Evolutionary conservation across 2,888 invertebrate genomes (phyloP).

Genomic region (Artemia sinica): DNA sequence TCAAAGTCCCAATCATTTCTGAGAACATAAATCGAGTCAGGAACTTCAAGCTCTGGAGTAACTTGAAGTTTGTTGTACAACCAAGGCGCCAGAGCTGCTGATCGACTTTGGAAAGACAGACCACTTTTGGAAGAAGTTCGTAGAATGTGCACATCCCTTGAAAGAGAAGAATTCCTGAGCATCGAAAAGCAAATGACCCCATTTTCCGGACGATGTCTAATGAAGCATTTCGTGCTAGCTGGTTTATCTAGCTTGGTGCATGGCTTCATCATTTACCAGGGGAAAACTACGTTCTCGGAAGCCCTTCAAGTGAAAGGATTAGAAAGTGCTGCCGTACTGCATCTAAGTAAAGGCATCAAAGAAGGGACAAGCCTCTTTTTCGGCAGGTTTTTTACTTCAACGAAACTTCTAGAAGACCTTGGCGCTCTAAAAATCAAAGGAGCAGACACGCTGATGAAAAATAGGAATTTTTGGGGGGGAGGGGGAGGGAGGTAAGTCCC

Average conservation of each 20-base stretch:
- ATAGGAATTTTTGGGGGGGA: no score
- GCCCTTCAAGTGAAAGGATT: conserved; percentile 13
- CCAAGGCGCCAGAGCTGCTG: background rate
- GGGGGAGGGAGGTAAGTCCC: no score
- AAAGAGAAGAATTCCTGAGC: background rate
- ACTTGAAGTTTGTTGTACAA: conserved; percentile 11
- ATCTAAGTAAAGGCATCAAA: no score
- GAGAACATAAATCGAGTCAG: no score
- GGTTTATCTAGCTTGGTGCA: conserved; percentile 17
- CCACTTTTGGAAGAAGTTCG: conserved; percentile 14
- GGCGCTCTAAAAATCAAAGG: conserved; percentile 16
- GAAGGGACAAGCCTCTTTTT: no score
- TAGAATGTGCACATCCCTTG: background rate
- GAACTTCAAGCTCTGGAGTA: background rate
- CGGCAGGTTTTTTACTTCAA: conserved; percentile 22
- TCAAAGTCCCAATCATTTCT: no score
- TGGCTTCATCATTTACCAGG: conserved; percentile 21
- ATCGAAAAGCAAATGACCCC: conserved; percentile 22
- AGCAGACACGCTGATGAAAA: conserved; percentile 20
- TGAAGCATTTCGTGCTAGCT: conserved; percentile 21
- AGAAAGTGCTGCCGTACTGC: conserved; percentile 19
- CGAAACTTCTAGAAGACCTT: conserved; percentile 14
- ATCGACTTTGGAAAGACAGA: conserved; percentile 3
- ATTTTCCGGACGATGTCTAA: conserved; percentile 14
- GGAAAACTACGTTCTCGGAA: conserved; percentile 16